Evolutionary conservation across 1,140 invertebrate species (phyloP).

Genomic region (Paramacrobiotus metropolitanus): DNA sequence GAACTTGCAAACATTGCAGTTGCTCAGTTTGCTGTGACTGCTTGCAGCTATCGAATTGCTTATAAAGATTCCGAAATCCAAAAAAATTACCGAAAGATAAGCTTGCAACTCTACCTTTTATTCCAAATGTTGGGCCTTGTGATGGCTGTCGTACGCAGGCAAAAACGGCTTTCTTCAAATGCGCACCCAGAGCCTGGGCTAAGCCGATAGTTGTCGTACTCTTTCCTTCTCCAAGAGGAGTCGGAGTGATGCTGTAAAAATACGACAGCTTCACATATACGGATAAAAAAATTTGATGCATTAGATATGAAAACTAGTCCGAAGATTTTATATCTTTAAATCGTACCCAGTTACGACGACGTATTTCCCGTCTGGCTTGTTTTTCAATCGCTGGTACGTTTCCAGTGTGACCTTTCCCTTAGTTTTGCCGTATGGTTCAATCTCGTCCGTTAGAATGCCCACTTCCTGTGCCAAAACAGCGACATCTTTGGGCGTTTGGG

Average conservation of each 20-base stretch:
- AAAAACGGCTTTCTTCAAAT: slow-evolving; percentile 61
- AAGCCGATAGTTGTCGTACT: slow-evolving; percentile 82
- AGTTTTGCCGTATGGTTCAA: slow-evolving; percentile 68
- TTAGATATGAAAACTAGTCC: too few species aligned
- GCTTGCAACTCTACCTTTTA: slow-evolving; percentile 43
- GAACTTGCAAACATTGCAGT: too few species aligned
- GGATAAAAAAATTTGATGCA: too few species aligned
- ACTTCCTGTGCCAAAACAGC: slow-evolving; percentile 51
- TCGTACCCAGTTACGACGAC: slow-evolving; percentile 74
- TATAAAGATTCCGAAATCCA: too few species aligned
- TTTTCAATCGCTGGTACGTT: slow-evolving; percentile 45
- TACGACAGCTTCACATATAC: slow-evolving; percentile 5
- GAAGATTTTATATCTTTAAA: too few species aligned
- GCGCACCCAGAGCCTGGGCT: slow-evolving; percentile 66
- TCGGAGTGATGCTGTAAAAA: slow-evolving; percentile 61
- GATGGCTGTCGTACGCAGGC: slow-evolving; percentile 92
- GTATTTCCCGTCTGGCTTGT: slow-evolving; percentile 57
- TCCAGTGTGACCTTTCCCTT: slow-evolving; percentile 82
- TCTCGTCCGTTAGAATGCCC: slow-evolving; percentile 49
- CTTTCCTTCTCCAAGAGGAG: slow-evolving; percentile 88
- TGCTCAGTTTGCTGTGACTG: too few species aligned
- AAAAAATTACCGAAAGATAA: too few species aligned
- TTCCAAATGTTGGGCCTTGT: slow-evolving; percentile 93
- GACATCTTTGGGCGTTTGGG: slow-evolving; percentile 68
- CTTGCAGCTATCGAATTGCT: too few species aligned